phyloP scores from a whole-genome alignment of 1,140 invertebrate genomes.

The fruit fly (Drosophila melanogaster) region Release_6_plus_ISO1_MT NC_004354.4:12344501-12345000 shows the following conservation, averaged over 20 bases:
- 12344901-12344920: too few relatives aligned
- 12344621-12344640: conserved; percentile 65
- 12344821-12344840: conserved; percentile 80
- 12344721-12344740: not conserved
- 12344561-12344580: conserved; percentile 2
- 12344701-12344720: conserved; percentile 17
- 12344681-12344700: conserved; percentile 61
- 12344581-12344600: conserved; percentile 62
- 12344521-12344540: conserved; percentile 25
- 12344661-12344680: conserved; percentile 6
- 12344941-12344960: not conserved
- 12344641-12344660: not conserved
- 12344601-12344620: conserved; percentile 59
- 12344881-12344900: not conserved
- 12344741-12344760: not conserved
- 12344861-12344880: conserved; percentile 68
- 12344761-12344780: conserved; percentile 75
- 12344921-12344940: too few relatives aligned
- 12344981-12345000: conserved; percentile 52
- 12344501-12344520: conserved; percentile 45
- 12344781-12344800: conserved; percentile 79
- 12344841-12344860: conserved; percentile 82
- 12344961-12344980: not conserved
- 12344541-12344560: not conserved
- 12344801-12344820: conserved; percentile 76